Evolutionary conservation across 2,113 vertebrate species (phyloP), one percentile per base, ranked within the genome.

Genomic region (Beaufortia kweichowensis): DNA sequence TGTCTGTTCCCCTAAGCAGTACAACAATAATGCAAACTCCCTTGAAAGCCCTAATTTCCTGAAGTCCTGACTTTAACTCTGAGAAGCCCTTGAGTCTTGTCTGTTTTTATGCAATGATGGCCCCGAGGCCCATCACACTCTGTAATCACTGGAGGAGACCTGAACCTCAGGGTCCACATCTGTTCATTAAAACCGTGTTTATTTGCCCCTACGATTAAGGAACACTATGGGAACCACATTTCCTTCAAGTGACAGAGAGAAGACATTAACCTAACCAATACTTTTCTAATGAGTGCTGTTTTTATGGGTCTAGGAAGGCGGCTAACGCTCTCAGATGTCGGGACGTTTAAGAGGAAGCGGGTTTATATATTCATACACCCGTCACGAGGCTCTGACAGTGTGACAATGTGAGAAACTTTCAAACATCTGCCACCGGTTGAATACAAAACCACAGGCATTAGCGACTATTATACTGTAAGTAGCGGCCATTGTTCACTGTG

Each of bases 131-230:
- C 79, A 75, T 83, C 75, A 79, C 86, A 81, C 85, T 81, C 87
- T 91, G 84, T 90, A 88, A 90, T 91, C 83, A 86, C 75, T 74
- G 81, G 78, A 78, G 85, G 84, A 87, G 84, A 70, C 77, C 79
- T 88, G 86, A 88, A 86, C 89, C 84, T 89, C 63, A 81, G 85
- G 74, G 76, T 84, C 82, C 87, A 91, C 90, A 92, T 91, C 90
- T 92, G 91, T 88, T 87, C 84, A 90, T 91, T 90, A 91, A 82
- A 85, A 84, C 84, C 80, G 84, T 87, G 84, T 87, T 86, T 86
- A 88, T 90, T 90, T 89, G 82, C 79, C 77, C 85, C 82, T 59
- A 75, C 73, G 82, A 86, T 33, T 69, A 82, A 88, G 80, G 43
- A 76, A 81, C 75, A 85, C 84, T 90, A 87, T 90, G 89, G 86